Evolutionary conservation across 2,797 vertebrate genomes (phyloP).

Genomic region (Tamandua tetradactyla): DNA sequence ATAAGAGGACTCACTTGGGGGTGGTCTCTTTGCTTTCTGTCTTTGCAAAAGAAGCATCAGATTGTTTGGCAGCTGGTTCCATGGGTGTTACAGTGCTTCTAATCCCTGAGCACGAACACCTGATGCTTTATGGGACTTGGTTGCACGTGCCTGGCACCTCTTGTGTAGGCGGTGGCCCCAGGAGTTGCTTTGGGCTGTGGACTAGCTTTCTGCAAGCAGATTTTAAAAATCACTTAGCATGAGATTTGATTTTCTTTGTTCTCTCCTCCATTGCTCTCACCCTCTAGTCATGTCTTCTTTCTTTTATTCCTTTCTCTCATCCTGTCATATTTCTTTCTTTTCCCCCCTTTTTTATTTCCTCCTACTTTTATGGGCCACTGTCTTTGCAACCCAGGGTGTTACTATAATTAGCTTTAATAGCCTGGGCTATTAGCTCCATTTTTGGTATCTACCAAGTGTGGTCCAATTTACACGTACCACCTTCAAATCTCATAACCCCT

Average conservation of each 20-base stretch:
- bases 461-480: not conserved
- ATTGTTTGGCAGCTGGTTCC: not conserved
- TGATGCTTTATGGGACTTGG: slow-evolving; percentile 10
- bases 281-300: not conserved
- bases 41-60: not conserved
- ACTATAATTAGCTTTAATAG: not conserved
- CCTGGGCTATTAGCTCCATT: not conserved
- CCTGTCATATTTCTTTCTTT: not conserved
- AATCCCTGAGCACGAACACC: not conserved
- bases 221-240: not conserved
- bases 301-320: not conserved
- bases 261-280: not conserved
- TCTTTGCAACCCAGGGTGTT: not conserved
- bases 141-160: not conserved
- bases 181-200: not conserved
- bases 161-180: not conserved
- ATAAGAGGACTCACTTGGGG: accelerated
- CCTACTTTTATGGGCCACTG: not conserved
- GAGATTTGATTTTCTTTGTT: not conserved
- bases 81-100: not conserved
- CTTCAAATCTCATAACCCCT: not conserved
- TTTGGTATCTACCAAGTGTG: not conserved
- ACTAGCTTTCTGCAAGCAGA: not conserved
- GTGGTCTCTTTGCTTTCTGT: not conserved
- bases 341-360: not conserved